phyloP scores from a whole-genome alignment of 2,113 vertebrate genomes.

The Bubalus kerabau region DNA sequence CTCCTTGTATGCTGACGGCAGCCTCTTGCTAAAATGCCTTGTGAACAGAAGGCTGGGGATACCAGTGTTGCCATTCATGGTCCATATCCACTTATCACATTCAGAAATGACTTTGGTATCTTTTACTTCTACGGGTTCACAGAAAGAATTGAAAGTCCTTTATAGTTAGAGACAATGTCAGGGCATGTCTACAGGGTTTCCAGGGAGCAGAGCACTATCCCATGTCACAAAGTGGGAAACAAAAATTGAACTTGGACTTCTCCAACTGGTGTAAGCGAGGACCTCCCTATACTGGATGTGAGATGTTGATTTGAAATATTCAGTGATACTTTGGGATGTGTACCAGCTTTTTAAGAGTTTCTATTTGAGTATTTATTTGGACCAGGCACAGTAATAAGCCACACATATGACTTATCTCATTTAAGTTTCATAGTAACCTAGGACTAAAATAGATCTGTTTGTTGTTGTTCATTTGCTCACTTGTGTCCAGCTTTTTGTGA shows the following conservation, averaged over 20 bases:
- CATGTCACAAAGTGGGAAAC: background rate
- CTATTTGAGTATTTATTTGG: background rate
- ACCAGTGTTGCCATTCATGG: accelerated
- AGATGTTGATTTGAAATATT: background rate
- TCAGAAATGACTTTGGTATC: background rate
- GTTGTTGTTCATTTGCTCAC: background rate
- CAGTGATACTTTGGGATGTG: background rate
- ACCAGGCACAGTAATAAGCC: background rate
- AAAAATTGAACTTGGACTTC: background rate
- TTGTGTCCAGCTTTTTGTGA: background rate
- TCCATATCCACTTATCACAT: background rate
- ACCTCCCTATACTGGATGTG: background rate
- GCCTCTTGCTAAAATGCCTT: background rate
- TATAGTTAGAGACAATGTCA: background rate
- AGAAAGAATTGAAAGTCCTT: background rate
- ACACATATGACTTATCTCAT: background rate
- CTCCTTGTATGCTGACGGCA: background rate
- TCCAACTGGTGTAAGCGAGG: background rate
- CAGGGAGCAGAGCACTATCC: background rate
- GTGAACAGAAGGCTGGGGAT: background rate
- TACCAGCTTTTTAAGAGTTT: background rate
- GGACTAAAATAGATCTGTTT: background rate
- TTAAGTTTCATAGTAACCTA: background rate
- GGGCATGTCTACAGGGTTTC: background rate
- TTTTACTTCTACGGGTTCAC: background rate